Evolutionary conservation across 2,888 invertebrate species (phyloP).

Genomic region (Camptogramma bilineatum): DNA sequence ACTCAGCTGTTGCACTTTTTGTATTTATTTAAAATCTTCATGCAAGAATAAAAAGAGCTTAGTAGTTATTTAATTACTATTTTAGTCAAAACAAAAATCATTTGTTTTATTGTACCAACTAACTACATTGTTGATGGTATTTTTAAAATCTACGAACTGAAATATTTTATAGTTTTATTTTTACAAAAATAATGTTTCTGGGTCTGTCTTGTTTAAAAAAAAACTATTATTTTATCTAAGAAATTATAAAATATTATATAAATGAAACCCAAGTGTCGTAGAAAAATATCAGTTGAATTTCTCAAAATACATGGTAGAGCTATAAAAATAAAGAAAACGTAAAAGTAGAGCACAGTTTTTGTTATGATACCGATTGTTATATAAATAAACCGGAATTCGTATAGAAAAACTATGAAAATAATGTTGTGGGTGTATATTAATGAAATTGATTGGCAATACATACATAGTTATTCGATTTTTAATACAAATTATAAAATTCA

Average conservation of each 20-base stretch:
- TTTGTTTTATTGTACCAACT: background rate
- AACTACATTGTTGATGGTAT: too few species aligned
- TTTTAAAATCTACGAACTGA: too few species aligned
- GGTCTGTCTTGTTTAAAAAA: background rate
- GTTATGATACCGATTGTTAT: background rate
- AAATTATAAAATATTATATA: too few species aligned
- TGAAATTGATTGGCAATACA: constrained; percentile 6
- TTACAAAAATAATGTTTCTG: background rate
- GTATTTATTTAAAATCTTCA: background rate
- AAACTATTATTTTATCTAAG: background rate
- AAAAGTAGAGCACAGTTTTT: background rate
- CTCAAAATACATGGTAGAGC: background rate
- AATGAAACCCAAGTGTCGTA: background rate
- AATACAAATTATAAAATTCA: constrained; percentile 23
- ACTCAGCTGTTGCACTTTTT: constrained; percentile 30
- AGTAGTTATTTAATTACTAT: background rate
- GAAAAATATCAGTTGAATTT: background rate
- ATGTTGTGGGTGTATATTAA: constrained; percentile 7
- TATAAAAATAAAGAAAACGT: background rate
- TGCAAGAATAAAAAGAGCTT: background rate
- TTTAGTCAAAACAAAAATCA: background rate
- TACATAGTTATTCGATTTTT: constrained; percentile 22
- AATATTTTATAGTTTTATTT: too few species aligned
- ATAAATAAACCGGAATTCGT: background rate
- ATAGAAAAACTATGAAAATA: constrained; percentile 3